Base-by-base conservation (phyloP, 2,888 invertebrate genomes). In the Tenthredo notha region DNA sequence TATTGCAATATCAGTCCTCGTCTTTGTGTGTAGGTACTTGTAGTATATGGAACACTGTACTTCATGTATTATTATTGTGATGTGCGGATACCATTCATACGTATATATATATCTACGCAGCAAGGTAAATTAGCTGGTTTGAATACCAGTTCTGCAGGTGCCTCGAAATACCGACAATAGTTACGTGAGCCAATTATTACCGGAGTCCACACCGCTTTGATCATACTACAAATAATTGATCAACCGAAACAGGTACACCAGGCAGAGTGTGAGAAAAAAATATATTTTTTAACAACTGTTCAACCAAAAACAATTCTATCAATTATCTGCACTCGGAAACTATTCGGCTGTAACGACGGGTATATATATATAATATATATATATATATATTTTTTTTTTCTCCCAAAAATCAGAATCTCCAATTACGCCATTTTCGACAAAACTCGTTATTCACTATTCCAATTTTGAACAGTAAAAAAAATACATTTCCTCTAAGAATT, bases 161-260 rank as follows among this genome's bases (percentile, higher is more conserved):
- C 12, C 12, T 25, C 10, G 61, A 21, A 61, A 61, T 10, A 10
- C 10, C 10, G 25, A 2, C 61, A 61, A 61, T 61, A 21, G 61
- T 61, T 61, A 61, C 25, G 61, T 61, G 61, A 61, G 61, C 61
- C 61, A 61, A 61, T 61, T 61, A 61, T 61, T 61, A 61, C 21
- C 61, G 12, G 25, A 25, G 25, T 10, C 61, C 21, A 10, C 9
- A 25, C 25, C 25, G 61, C 61, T 61, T 61, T 61, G 61, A 61
- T 61, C 25, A 25, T 61, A 21, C 61, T 61, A 9, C 21, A 61
- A 61, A 61, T 61, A 61, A 61, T 61, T 61, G 25, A 61, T 61
- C 21, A 61, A 21, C 25, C 25, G 21, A 61, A 61, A 61, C 61
- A 61, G 61, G 61, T 61, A 10, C 21, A 7, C 25, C 12, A 25